Percentiles rank a stretch among this genome's conserved stretches.
Evolutionary conservation across 2,888 invertebrate genomes (phyloP).

Genomic region (Tenthredo scrophulariae): DNA sequence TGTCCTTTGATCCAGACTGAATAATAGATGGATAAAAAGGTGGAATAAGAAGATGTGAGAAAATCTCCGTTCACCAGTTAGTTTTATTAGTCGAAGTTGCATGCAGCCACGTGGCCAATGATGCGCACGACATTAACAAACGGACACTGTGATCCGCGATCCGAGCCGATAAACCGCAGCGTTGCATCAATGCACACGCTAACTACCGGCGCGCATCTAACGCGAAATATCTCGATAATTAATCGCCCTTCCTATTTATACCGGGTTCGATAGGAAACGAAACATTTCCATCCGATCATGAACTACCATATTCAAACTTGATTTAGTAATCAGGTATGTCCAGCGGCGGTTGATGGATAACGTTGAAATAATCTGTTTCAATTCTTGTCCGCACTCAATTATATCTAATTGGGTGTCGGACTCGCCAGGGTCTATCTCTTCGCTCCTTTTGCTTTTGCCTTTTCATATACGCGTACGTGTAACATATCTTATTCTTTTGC

Average conservation of each 20-base stretch:
- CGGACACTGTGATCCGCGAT: constrained; percentile 35
- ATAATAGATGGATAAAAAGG: not conserved
- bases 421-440: constrained; percentile 31
- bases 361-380: constrained; percentile 49
- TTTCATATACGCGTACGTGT: not conserved
- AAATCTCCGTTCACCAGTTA: not conserved
- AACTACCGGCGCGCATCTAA: constrained; percentile 60
- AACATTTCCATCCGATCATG: constrained; percentile 44
- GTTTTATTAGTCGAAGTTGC: not conserved
- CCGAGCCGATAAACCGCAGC: constrained; percentile 54
- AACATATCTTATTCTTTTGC: not conserved
- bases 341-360: constrained; percentile 32
- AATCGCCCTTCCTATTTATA: constrained; percentile 60
- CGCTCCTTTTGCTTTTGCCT: constrained; percentile 6
- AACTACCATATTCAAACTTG: constrained; percentile 42
- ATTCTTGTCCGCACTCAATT: constrained; percentile 48
- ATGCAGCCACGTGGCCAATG: constrained; percentile 8
- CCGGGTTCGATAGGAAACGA: constrained; percentile 43
- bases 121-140: constrained; percentile 32
- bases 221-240: constrained; percentile 73
- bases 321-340: constrained; percentile 46
- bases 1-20: not conserved
- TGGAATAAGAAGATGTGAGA: not conserved
- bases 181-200: constrained; percentile 58
- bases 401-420: constrained; percentile 43